These are phyloP conservation scores for Glomeris marginata DNA, from an alignment of 2,888 invertebrate genomes.

Conservation along the genomic window DNA sequence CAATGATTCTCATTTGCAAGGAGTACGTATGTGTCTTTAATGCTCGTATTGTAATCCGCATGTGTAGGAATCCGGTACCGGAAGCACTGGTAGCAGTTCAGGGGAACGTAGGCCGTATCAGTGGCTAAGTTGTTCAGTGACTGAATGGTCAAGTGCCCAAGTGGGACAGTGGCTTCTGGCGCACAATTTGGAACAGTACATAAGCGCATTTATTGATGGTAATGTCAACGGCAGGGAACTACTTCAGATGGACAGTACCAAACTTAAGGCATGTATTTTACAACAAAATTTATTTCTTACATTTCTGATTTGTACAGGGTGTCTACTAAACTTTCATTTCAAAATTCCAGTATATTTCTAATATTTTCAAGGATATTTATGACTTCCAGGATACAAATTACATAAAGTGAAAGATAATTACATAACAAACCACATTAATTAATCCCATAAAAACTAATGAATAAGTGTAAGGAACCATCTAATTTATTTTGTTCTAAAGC, in stretches of 20 bases:
- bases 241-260: conserved; percentile 73
- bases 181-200: conserved; percentile 65
- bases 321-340: too few species aligned
- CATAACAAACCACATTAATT: too few species aligned
- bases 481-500: background rate
- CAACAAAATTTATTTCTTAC: background rate
- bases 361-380: too few species aligned
- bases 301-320: too few species aligned
- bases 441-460: too few species aligned
- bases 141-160: conserved; percentile 62
- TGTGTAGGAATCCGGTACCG: conserved; percentile 5
- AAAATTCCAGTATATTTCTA: too few species aligned
- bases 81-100: background rate
- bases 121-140: conserved; percentile 52
- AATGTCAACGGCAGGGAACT: conserved; percentile 77
- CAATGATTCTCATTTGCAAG: too few species aligned
- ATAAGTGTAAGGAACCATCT: background rate
- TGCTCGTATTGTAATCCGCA: too few species aligned
- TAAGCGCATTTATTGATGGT: conserved; percentile 71
- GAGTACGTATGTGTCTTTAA: too few species aligned
- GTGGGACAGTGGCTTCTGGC: conserved; percentile 85
- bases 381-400: too few species aligned
- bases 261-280: conserved; percentile 50
- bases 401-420: too few species aligned
- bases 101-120: conserved; percentile 34